Evolutionary conservation across 2,888 invertebrate genomes (phyloP), one percentile per base, ranked within the genome.

Genomic region (Spialia ferax): DNA sequence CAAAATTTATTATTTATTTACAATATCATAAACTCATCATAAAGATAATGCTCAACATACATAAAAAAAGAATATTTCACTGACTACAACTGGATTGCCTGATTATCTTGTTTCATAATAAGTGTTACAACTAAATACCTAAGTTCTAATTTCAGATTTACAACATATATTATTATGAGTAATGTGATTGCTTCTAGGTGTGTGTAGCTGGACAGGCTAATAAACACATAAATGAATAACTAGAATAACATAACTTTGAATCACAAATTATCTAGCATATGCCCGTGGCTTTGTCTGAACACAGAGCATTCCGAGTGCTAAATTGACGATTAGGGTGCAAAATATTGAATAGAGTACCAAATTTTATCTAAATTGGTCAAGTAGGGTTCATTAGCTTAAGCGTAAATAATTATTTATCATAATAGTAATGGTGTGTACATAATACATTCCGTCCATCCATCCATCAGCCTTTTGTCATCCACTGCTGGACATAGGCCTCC

Each of bases 91-190:
- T 52, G 50, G 22, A 52, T 52, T 23, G 23, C 45, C 50, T 52
- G 13, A 13, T 5, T 18, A 1, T 45, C 45, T 7, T 6, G 23
- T 52, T 52, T 52, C 13, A n/a, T 23, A 52, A 52, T 52, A 6
- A n/a, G n/a, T 54, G 23, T 54, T 54, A 26, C 26, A 54, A 54
- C 23, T 23, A 29, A 54, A 54, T 26, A n/a, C n/a, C n/a, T n/a
- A 20, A 23, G 26, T 42, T 45, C 15, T 59, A 23, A 59, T 59
- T 59, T 59, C 59, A 45, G 59, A 23, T 26, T 42, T 59, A 42
- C 59, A 59, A 45, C 22, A 23, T n/a, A n/a, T n/a, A n/a, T n/a
- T 54, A 54, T 23, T n/a, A 38, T 38, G 38, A 38, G n/a, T 35
- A 13, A 13, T 50, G 20, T 50, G 50, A 50, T 50, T 22, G 22